Evolutionary conservation across 2,888 invertebrate genomes (phyloP), one percentile per base, ranked within the genome.

Genomic region (Pomacea canaliculata): DNA sequence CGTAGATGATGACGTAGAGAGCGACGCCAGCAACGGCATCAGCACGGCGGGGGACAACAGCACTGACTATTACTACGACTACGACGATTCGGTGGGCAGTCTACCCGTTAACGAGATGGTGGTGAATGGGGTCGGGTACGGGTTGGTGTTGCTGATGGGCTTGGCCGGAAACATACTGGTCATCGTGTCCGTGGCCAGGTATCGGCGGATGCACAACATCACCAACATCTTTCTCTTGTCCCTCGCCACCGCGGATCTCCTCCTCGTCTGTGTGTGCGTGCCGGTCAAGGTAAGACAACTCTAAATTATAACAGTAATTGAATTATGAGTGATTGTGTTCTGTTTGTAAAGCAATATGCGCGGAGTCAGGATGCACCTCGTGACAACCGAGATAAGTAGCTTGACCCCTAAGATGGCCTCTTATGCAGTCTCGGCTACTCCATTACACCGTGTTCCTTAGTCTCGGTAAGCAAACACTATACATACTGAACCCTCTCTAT

Each of bases 201-300:
- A 92, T 86, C 88, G 92, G 74, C 89, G 93, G 65, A 93, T 94
- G 93, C 92, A 92, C 85, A 93, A 92, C 84, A 93, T 91, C 66
- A 94, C 94, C 46, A 95, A 95, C 86, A 93, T 94, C 69, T 94
- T 94, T 86, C 91, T 94, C 67, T 93, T 94, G 27, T 94, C 94
- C 83, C 91, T 95, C 77, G 94, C 94, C 13, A 93, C 93, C 0
- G 94, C 94, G 13, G 94, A 95, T 90, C 92, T 95, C 5, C 92
- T 94, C 59, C 92, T 94, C 70, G 93, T 94, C 78, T 90, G 93
- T 77, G 92, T 94, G 85, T 95, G 94, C 90, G 93, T 94, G 78
- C 94, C 94, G 19, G 93, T 94, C 18, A 94, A 94, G 93, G 94
- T 94, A 90, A 91, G 91, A 79, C 23, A 12, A 8, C 3, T 56